Evolutionary conservation across 2,113 vertebrate species (phyloP), one percentile per base, ranked within the genome.

Genomic region (Phyllostomus discolor): DNA sequence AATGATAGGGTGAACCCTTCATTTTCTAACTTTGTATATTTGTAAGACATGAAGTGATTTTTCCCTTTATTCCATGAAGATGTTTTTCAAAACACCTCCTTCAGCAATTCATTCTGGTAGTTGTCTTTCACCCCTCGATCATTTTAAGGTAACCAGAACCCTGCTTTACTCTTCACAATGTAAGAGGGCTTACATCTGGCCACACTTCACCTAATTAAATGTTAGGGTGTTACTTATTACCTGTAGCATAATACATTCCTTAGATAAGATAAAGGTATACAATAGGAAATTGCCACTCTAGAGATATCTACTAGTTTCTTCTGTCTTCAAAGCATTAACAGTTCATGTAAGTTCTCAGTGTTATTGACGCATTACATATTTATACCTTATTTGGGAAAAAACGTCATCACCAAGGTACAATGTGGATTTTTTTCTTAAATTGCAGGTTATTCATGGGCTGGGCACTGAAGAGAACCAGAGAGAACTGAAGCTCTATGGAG

Each of bases 371-470:
- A 7, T 31, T 83, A 19, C 41, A 10, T 70, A 15, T 93, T 80
- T 92, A 86, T 79, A 17, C 4, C 17, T 31, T 82, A 64, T 26
- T 90, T 57, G 52, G 73, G 38, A 83, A 93, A n/a, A 88, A 91
- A 80, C 50, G 78, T 8, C 43, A 46, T 70, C 28, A 82, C 11
- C 28, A 28, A 16, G 35, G 33, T 85, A 72, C 48, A 72, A 89
- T 91, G 38, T 94, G 52, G 8, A 19, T 38, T 97, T 64, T 64
- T 28, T 62, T 31, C 31, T 64, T 31, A 5, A 6, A 64, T 98
- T 98, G 35, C 96, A 98, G 98, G 86, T 96, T 43, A 1, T 11
- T 76, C 52, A 59, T 89, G 46, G 91, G 84, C 84, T 54, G 33
- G 67, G 33, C 5, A 2, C n/a, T 1, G 1, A 95, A 91, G 90